A percentile compares a stretch with the other conserved stretches of the same genome.
These are phyloP conservation scores for Creontiades dilutus DNA, from an alignment of 2,888 invertebrate species.

Conservation along the genomic window DNA sequence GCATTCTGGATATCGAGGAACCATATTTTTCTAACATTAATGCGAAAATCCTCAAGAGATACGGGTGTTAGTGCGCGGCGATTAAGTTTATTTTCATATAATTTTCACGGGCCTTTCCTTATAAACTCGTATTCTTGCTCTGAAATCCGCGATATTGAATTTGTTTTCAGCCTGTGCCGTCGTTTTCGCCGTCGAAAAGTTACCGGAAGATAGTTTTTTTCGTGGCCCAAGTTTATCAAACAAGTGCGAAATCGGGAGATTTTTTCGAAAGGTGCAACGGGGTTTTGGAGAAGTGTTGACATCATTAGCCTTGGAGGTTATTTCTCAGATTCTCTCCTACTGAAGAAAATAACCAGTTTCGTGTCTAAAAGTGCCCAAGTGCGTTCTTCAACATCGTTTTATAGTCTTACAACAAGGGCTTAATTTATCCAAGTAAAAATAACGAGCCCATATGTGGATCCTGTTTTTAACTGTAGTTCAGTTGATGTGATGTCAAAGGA, in stretches of 20 bases:
- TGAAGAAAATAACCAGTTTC: neutral
- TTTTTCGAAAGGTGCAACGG: slow-evolving; percentile 47
- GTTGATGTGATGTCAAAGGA: slow-evolving; percentile 70
- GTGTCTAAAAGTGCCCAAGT: neutral
- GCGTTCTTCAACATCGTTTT: slow-evolving; percentile 13
- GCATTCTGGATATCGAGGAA: slow-evolving; percentile 75
- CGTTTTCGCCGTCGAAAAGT: neutral
- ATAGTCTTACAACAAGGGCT: neutral
- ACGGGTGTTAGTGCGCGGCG: slow-evolving; percentile 50
- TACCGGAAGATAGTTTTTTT: slow-evolving; percentile 47
- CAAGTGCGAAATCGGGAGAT: slow-evolving; percentile 53
- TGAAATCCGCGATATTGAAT: slow-evolving; percentile 10
- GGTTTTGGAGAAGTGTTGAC: slow-evolving; percentile 60
- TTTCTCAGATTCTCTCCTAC: neutral
- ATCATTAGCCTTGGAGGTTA: slow-evolving; percentile 65
- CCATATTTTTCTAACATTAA: slow-evolving; percentile 76
- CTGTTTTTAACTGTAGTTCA: slow-evolving; percentile 37
- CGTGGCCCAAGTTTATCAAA: slow-evolving; percentile 35
- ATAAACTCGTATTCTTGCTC: neutral
- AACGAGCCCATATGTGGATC: slow-evolving; percentile 48
- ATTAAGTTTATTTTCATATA: slow-evolving; percentile 3
- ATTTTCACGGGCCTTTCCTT: slow-evolving; percentile 4
- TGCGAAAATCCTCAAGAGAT: slow-evolving; percentile 73
- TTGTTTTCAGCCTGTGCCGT: neutral
- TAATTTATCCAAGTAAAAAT: neutral